Evolutionary conservation across 1,140 invertebrate genomes (phyloP).

Genomic region (Drosophila dunni): DNA sequence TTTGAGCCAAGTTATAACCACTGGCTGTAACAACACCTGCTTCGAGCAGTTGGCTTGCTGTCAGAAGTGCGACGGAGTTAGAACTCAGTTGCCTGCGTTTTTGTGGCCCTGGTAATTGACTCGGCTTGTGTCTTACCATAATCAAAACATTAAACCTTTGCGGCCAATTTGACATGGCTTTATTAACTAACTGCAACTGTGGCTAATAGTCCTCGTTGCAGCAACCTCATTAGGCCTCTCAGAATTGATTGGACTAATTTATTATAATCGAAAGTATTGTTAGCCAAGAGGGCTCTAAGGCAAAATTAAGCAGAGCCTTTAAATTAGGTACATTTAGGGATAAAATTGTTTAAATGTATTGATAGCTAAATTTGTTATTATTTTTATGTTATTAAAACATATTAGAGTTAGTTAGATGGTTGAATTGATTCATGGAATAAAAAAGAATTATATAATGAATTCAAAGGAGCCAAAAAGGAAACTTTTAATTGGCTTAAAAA

Average conservation of each 20-base stretch:
- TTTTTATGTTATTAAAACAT: too few relatives aligned
- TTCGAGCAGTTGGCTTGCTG: conserved; percentile 6
- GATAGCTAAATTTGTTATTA: too few relatives aligned
- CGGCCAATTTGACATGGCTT: conserved; percentile 67
- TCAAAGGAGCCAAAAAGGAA: too few relatives aligned
- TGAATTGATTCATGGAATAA: too few relatives aligned
- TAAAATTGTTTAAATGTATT: too few relatives aligned
- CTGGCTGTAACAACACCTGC: conserved; percentile 51
- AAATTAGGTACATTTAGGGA: too few relatives aligned
- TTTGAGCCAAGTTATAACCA: conserved; percentile 11
- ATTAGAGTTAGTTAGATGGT: too few relatives aligned
- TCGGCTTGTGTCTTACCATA: conserved; percentile 44
- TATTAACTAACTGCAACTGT: conserved; percentile 53
- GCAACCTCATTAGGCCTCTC: conserved; percentile 35
- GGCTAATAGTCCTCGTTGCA: conserved; percentile 41
- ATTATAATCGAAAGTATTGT: conserved; percentile 15
- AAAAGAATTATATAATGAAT: too few relatives aligned
- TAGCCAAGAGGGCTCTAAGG: not conserved
- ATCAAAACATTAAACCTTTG: conserved; percentile 79
- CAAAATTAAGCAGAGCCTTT: not conserved
- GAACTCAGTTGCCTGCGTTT: conserved; percentile 13
- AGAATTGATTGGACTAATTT: conserved; percentile 50
- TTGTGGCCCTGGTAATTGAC: conserved; percentile 33
- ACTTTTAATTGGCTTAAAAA: too few relatives aligned
- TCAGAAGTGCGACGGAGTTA: conserved; percentile 43